phyloP scores from a whole-genome alignment of 2,888 invertebrate species.

The Lordiphosa andalusiaca region DNA sequence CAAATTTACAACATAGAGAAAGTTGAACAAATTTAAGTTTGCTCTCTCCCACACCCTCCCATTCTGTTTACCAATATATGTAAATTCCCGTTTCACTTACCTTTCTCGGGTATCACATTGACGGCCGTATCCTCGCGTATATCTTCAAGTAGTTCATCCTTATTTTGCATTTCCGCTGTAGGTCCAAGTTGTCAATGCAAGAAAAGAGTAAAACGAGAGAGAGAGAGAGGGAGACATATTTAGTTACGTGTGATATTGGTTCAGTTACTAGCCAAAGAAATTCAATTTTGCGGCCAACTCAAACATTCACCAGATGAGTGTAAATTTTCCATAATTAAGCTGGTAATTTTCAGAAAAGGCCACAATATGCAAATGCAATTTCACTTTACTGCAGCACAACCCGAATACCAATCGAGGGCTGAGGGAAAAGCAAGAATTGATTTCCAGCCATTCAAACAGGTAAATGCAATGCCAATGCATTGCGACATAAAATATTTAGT shows the following conservation, averaged over 20 bases:
- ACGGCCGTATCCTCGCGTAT: conserved; percentile 79
- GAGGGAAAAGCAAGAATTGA: conserved; percentile 1
- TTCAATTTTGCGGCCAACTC: conserved; percentile 57
- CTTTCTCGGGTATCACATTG: conserved; percentile 80
- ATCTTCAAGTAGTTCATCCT: conserved; percentile 80
- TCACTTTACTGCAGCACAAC: conserved; percentile 41
- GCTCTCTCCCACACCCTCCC: too few species aligned
- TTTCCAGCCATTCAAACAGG: conserved; percentile 11
- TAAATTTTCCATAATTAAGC: conserved; percentile 53
- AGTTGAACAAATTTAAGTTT: too few species aligned
- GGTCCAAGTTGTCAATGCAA: conserved; percentile 23
- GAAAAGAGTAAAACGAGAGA: conserved; percentile 17
- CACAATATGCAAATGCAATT: conserved; percentile 59
- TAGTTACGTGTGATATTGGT: conserved; percentile 48
- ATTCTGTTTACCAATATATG: too few species aligned
- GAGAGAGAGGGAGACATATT: conserved; percentile 6
- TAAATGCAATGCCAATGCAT: conserved; percentile 33
- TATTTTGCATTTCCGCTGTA: conserved; percentile 78
- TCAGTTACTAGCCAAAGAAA: conserved; percentile 41
- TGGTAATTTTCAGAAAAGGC: conserved; percentile 47
- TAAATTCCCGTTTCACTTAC: conserved; percentile 58
- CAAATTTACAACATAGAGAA: too few species aligned
- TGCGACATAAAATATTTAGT: conserved; percentile 60
- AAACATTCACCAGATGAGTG: not conserved
- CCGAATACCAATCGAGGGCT: not conserved